Base-by-base conservation (phyloP, 2,888 invertebrate genomes). In the Drosophila anomalata region DNA sequence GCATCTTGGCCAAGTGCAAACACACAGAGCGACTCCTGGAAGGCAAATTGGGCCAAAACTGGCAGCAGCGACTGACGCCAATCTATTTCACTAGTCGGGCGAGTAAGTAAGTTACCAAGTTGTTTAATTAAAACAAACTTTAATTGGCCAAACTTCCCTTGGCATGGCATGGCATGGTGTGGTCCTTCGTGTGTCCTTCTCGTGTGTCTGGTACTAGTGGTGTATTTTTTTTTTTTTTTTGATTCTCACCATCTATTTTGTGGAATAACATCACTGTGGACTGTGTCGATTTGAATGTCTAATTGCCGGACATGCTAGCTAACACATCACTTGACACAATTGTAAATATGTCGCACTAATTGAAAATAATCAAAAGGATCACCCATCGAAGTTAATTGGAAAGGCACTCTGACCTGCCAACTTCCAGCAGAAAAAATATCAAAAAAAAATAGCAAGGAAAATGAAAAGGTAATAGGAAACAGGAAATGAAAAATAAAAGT, bases 91-190 rank as follows among this genome's bases (percentile, higher is more conserved):
- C 33, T 51, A 63, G 36, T 76, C 70, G 11, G 24, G 76, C 8
- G 42, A 42, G 65, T 71, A 77, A 69, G 62, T 79, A 69, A 79
- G 77, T 82, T 44, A 44, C 22, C 22, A 73, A 81, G 75, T 78
- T 83, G 76, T 86, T 80, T 86, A 86, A 86, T 89, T 88, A 86
- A 89, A 89, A 87, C 86, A 78, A 89, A 89, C 84, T 89, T 89
- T 87, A 89, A 89, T 89, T 89, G 85, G 85, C 75, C 77, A 89
- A 85, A 85, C 77, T 89, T 71, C 69, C 68, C 41, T 20, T 20
- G 14, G 9, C 41, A 36, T n/a, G 36, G 33, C 11, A 33, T 31
- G 31, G 31, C 31, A 33, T 33, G n/a, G 39, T 11, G 11, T 42
- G 17, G 17, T 42, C 17, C 20, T 42, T 42, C 17, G 17, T 20